Evolutionary conservation across 2,113 vertebrate genomes (phyloP).

Genomic region (Otis tarda): DNA sequence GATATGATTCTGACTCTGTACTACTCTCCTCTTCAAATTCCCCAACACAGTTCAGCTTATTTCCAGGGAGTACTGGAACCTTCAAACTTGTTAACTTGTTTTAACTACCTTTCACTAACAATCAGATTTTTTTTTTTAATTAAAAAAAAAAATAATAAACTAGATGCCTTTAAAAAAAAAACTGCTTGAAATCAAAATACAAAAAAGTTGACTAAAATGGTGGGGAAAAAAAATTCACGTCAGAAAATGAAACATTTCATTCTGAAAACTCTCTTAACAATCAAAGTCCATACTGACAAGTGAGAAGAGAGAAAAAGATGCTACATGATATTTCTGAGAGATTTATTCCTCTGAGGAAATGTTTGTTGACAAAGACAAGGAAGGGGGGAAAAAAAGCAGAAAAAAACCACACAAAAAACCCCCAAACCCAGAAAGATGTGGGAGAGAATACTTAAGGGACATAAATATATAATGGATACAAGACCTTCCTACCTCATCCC

Average conservation of each 20-base stretch:
- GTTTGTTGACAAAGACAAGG: not conserved
- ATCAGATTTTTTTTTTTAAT: not conserved
- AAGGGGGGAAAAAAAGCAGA: not conserved
- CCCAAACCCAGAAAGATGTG: not conserved
- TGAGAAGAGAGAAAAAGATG: not conserved
- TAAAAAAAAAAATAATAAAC: not conserved
- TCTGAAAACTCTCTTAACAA: not conserved
- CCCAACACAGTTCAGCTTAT: not conserved
- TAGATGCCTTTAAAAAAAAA: not conserved
- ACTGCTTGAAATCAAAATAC: not conserved
- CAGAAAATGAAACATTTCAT: not conserved
- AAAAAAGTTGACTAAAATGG: not conserved
- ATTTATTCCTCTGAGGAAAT: not conserved
- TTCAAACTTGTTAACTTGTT: not conserved
- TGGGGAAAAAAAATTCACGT: fast-evolving
- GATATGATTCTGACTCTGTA: not conserved
- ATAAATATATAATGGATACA: not conserved
- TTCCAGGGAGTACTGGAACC: not conserved
- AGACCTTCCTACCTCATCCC: slow-evolving; percentile 36
- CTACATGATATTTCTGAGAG: not conserved
- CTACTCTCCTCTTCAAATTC: not conserved
- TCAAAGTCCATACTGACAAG: not conserved
- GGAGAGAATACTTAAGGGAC: not conserved
- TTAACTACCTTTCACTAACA: not conserved
- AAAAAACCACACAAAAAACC: not conserved